These are phyloP conservation scores for Drosophila nigrodunni DNA, from an alignment of 1,140 invertebrate species.

Conservation along the genomic window DNA sequence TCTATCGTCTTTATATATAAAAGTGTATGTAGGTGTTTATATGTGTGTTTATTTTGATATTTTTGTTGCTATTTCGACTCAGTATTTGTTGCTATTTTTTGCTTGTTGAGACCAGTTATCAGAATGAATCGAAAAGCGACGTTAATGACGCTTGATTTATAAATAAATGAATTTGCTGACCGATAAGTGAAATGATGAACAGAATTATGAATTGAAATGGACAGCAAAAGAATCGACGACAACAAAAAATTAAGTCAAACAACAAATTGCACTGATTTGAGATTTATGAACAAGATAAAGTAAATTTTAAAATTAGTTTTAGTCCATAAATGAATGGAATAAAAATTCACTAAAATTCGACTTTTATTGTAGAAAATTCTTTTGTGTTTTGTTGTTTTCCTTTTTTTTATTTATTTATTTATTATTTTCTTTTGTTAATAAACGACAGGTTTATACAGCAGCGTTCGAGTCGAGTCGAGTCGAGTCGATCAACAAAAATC, in stretches of 20 bases:
- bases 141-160: constrained; percentile 35
- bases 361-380: background rate
- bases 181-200: constrained; percentile 30
- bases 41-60: background rate
- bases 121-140: background rate
- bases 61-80: no score
- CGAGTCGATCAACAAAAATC: constrained; percentile 44
- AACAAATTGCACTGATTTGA: no score
- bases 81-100: background rate
- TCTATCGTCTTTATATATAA: background rate
- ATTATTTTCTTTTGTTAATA: constrained; percentile 16
- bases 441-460: constrained; percentile 22
- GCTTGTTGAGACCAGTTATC: constrained; percentile 13
- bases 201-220: background rate
- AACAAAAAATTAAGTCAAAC: no score
- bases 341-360: background rate
- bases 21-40: background rate
- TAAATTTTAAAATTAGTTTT: no score
- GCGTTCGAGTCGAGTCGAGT: constrained; percentile 9
- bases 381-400: background rate
- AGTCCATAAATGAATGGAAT: no score
- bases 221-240: no score
- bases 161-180: constrained; percentile 33
- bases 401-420: constrained; percentile 18
- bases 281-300: no score